Evolutionary conservation across 2,797 vertebrate species (phyloP).

Genomic region (Prunella strophiata): DNA sequence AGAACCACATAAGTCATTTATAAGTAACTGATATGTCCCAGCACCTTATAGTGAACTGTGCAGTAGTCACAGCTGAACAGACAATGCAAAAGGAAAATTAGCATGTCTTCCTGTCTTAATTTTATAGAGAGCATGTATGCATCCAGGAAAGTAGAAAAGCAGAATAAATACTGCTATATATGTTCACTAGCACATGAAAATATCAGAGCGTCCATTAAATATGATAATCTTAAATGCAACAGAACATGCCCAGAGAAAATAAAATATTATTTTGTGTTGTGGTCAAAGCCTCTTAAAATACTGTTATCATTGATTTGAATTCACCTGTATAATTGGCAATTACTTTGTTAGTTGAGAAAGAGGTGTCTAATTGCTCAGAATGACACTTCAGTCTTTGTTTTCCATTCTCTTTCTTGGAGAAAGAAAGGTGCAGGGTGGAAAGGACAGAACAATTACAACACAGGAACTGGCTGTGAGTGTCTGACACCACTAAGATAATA

Average conservation of each 20-base stretch:
- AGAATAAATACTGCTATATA: neutral
- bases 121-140: neutral
- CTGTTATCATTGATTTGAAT: neutral
- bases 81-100: neutral
- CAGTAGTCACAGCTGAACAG: neutral
- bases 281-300: neutral
- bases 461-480: neutral
- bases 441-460: neutral
- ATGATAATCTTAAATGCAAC: neutral
- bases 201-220: neutral
- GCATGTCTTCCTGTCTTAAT: neutral
- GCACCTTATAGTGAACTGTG: neutral
- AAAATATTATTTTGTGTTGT: neutral
- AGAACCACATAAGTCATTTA: slow-evolving; percentile 44
- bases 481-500: neutral
- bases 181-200: neutral
- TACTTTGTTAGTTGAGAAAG: slow-evolving; percentile 29
- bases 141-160: neutral
- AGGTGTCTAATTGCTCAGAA: slow-evolving; percentile 24
- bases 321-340: neutral
- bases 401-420: neutral
- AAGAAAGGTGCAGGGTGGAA: neutral
- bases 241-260: neutral
- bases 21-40: slow-evolving; percentile 32
- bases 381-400: slow-evolving; percentile 17